Evolutionary conservation across 2,888 invertebrate species (phyloP).

Genomic region (Melipona bicolor): DNA sequence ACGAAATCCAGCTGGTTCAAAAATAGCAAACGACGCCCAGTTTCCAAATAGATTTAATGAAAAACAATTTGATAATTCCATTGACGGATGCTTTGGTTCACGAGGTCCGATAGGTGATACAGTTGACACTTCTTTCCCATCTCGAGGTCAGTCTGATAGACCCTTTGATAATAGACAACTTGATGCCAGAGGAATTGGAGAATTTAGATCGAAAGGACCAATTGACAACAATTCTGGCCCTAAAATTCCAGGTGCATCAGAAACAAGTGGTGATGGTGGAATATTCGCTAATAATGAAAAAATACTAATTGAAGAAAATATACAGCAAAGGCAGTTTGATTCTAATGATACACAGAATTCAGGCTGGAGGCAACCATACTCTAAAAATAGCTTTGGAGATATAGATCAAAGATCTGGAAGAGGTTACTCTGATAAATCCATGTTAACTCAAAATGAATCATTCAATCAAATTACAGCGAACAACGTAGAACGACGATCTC

Average conservation of each 20-base stretch:
- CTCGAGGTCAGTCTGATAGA: slow-evolving; percentile 43
- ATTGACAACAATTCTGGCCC: slow-evolving; percentile 29
- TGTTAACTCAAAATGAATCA: slow-evolving; percentile 28
- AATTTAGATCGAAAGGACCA: slow-evolving; percentile 36
- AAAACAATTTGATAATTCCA: slow-evolving; percentile 28
- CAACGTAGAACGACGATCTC: slow-evolving; percentile 30
- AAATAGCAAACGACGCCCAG: slow-evolving; percentile 32
- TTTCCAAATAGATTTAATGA: slow-evolving; percentile 42
- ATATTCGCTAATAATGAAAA: slow-evolving; percentile 19
- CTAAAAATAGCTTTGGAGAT: slow-evolving; percentile 47
- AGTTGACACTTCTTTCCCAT: slow-evolving; percentile 47
- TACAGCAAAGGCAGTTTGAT: slow-evolving; percentile 29
- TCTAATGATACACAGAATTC: slow-evolving; percentile 27
- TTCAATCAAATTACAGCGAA: slow-evolving; percentile 22
- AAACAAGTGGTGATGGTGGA: slow-evolving; percentile 11
- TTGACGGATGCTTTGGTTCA: slow-evolving; percentile 29
- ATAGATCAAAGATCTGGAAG: slow-evolving; percentile 40
- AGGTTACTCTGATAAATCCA: slow-evolving; percentile 23
- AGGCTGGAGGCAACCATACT: slow-evolving; percentile 38
- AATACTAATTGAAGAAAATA: slow-evolving; percentile 10
- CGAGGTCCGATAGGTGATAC: slow-evolving; percentile 40
- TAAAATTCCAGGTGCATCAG: slow-evolving; percentile 14
- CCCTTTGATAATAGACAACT: slow-evolving; percentile 50
- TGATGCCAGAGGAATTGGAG: slow-evolving; percentile 42
- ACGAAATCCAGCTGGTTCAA: slow-evolving; percentile 24